Evolutionary conservation across 1,140 invertebrate species (phyloP).

Genomic region (Drosophila virilis): DNA sequence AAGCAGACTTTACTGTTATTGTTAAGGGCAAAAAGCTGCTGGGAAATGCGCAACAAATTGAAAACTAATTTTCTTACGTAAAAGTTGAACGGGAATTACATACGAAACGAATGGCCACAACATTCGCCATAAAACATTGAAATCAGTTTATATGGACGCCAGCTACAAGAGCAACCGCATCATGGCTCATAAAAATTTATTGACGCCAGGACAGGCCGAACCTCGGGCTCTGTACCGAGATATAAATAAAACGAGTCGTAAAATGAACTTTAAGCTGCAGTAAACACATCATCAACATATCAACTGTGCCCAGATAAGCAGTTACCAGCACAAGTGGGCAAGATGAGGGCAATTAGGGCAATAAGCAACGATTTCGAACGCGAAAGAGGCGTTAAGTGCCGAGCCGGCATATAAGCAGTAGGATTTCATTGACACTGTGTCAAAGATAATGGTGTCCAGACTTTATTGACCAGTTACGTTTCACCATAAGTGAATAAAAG

Average conservation of each 20-base stretch:
- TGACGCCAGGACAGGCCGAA: constrained; percentile 70
- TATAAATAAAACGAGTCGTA: constrained; percentile 81
- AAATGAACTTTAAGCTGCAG: constrained; percentile 81
- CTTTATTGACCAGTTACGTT: constrained; percentile 13
- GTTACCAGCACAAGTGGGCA: constrained; percentile 70
- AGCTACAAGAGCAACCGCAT: constrained; percentile 70
- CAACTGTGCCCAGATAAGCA: constrained; percentile 81
- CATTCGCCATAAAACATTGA: constrained; percentile 77
- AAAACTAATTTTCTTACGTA: constrained; percentile 69
- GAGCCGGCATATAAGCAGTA: constrained; percentile 47
- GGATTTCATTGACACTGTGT: constrained; percentile 45
- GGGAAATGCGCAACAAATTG: constrained; percentile 62
- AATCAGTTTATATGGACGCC: constrained; percentile 67
- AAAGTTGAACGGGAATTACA: constrained; percentile 73
- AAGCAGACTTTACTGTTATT: neutral
- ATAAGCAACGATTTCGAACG: constrained; percentile 74
- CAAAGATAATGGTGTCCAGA: constrained; percentile 42
- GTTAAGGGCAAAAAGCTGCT: neutral
- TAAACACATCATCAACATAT: constrained; percentile 82
- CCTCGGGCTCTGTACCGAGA: constrained; percentile 51
- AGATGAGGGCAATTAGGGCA: constrained; percentile 73
- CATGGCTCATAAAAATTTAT: constrained; percentile 83
- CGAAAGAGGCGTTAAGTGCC: constrained; percentile 73
- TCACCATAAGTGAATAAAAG: constrained; percentile 2
- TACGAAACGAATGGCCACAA: constrained; percentile 66